These are phyloP conservation scores for Malacoraja senta DNA, from an alignment of 2,797 vertebrate genomes.

Conservation along the genomic window DNA sequence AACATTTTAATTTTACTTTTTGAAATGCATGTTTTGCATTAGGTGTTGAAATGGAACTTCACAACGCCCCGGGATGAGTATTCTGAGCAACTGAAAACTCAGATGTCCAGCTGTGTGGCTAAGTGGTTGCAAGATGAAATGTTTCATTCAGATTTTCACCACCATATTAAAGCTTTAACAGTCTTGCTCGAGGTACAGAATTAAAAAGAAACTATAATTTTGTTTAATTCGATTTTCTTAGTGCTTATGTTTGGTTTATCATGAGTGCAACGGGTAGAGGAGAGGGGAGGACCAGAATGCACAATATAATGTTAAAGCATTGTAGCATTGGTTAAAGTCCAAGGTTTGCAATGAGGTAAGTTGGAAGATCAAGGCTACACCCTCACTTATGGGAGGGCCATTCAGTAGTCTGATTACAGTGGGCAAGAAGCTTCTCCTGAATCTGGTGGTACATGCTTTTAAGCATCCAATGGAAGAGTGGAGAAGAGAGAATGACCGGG, in stretches of 20 bases:
- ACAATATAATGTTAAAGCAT: too few species aligned
- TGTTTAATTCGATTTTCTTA: not conserved
- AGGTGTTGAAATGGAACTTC: constrained; percentile 98
- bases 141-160: constrained; percentile 93
- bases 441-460: too few species aligned
- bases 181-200: constrained; percentile 84
- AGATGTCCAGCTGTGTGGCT: constrained; percentile 83
- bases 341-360: too few species aligned
- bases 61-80: constrained; percentile 90
- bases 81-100: constrained; percentile 87
- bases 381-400: too few species aligned
- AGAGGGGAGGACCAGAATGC: too few species aligned
- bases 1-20: not conserved
- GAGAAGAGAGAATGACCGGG: too few species aligned
- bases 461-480: too few species aligned
- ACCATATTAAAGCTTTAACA: constrained; percentile 84
- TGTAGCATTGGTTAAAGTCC: too few species aligned
- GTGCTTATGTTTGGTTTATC: not conserved
- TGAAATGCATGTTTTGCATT: not conserved
- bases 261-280: too few species aligned
- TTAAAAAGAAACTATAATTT: not conserved
- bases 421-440: too few species aligned
- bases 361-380: too few species aligned
- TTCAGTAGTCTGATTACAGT: too few species aligned
- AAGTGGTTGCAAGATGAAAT: constrained; percentile 94